Conservation (phyloP, 2,113 vertebrate species). For the Erythrolamprus reginae region DNA sequence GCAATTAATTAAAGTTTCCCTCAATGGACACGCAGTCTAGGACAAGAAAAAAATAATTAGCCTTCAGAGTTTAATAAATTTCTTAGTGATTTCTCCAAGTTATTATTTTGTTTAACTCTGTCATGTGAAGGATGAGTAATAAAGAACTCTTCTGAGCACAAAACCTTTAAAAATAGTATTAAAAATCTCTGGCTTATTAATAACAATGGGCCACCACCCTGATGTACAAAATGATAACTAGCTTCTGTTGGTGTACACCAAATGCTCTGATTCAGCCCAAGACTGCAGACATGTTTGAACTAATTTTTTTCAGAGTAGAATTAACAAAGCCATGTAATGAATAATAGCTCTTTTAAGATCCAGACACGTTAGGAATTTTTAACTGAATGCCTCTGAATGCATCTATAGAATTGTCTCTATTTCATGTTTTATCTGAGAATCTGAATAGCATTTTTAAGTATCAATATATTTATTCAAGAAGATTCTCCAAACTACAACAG, state of each 20-base stretch:
- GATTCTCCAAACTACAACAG: not conserved
- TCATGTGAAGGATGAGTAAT: not conserved
- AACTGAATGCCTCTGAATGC: not conserved
- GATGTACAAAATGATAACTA: not conserved
- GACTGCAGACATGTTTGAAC: not conserved
- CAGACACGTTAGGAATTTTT: not conserved
- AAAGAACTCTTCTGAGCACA: not conserved
- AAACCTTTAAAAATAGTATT: not conserved
- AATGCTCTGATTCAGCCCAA: not conserved
- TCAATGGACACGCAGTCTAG: not conserved
- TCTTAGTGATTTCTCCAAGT: not conserved
- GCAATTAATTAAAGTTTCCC: slow-evolving; percentile 2
- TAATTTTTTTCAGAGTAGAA: not conserved
- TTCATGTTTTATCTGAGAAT: not conserved
- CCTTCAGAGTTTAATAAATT: not conserved
- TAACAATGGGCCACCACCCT: not conserved
- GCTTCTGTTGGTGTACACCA: not conserved
- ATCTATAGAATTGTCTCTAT: not conserved
- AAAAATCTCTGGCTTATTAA: not conserved
- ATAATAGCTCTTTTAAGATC: not conserved
- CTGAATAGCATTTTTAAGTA: not conserved
- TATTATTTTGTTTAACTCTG: slow-evolving; percentile 4
- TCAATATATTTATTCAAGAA: not conserved
- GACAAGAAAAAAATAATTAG: not conserved
- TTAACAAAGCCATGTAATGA: not conserved